Conservation (phyloP, 2,797 vertebrate genomes). For the Bovichtus diacanthus region DNA sequence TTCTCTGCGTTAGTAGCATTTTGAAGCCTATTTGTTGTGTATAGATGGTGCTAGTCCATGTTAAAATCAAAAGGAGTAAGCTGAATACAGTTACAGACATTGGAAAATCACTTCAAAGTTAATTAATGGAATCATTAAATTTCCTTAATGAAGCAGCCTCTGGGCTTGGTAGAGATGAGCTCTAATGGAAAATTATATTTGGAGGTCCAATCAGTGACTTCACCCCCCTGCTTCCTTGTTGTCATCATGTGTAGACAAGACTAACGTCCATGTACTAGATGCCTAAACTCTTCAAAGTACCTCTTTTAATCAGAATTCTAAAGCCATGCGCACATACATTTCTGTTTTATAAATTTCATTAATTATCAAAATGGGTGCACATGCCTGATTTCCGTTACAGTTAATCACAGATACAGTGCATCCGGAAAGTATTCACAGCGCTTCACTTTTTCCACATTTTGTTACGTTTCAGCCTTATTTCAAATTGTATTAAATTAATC, state of each 20-base stretch:
- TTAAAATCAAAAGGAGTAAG: slow-evolving; percentile 48
- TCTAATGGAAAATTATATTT: slow-evolving; percentile 80
- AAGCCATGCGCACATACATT: neutral
- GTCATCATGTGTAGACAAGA: slow-evolving; percentile 35
- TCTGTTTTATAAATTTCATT: neutral
- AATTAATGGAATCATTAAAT: slow-evolving; percentile 75
- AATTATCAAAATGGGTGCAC: neutral
- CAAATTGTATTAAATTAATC: too few relatives aligned
- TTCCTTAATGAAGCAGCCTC: slow-evolving; percentile 75
- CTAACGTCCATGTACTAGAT: neutral
- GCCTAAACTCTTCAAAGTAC: neutral
- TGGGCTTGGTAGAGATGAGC: slow-evolving; percentile 62
- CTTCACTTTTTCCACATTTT: too few relatives aligned
- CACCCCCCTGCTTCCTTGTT: slow-evolving; percentile 43
- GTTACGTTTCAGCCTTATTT: too few relatives aligned
- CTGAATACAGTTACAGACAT: slow-evolving; percentile 38
- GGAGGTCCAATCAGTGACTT: slow-evolving; percentile 65
- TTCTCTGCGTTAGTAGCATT: slow-evolving; percentile 15
- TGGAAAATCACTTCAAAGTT: slow-evolving; percentile 59
- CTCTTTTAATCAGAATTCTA: neutral
- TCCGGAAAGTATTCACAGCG: too few relatives aligned
- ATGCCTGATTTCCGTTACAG: neutral
- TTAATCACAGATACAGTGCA: neutral
- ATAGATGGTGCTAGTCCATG: slow-evolving; percentile 26
- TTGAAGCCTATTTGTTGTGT: slow-evolving; percentile 49